Evolutionary conservation across 92 coral and sea anemone genomes (phyloP).

Genomic region (Pocillopora meandrina): DNA sequence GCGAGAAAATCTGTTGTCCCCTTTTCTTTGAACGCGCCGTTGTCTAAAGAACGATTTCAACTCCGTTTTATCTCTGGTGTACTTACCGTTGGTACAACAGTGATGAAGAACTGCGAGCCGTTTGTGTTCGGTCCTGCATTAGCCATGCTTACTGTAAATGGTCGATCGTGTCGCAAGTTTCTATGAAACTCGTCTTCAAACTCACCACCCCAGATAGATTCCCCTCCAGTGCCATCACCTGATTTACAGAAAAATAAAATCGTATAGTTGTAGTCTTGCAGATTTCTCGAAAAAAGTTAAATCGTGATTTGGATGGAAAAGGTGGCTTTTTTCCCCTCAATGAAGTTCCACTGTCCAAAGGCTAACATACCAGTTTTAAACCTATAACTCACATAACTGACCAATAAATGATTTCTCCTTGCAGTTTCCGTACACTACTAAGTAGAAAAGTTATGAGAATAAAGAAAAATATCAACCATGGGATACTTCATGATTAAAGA

Average conservation of each 20-base stretch:
- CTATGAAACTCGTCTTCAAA: constrained; percentile 98
- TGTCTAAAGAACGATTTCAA: background rate
- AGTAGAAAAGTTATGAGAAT: too few relatives aligned
- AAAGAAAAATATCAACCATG: too few relatives aligned
- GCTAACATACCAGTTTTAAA: too few relatives aligned
- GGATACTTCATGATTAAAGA: too few relatives aligned
- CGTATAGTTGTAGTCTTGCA: too few relatives aligned
- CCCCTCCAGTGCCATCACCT: constrained; percentile 99
- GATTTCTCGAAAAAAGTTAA: too few relatives aligned
- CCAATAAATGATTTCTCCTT: too few relatives aligned
- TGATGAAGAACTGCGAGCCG: constrained; percentile 96
- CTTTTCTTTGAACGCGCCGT: background rate
- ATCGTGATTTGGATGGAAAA: too few relatives aligned
- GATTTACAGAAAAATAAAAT: background rate
- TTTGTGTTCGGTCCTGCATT: constrained; percentile 97
- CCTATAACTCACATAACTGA: too few relatives aligned
- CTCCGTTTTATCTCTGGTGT: background rate
- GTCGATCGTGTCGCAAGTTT: constrained; percentile 91
- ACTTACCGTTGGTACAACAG: constrained; percentile 90
- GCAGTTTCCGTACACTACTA: too few relatives aligned
- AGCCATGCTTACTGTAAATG: constrained; percentile 98
- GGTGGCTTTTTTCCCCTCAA: too few relatives aligned
- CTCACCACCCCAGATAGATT: constrained; percentile 99
- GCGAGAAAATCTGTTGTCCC: background rate
- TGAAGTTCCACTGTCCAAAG: too few relatives aligned